Evolutionary conservation across 1,140 invertebrate species (phyloP), one percentile per base, ranked within the genome.

Genomic region (Drosophila sechellia): DNA sequence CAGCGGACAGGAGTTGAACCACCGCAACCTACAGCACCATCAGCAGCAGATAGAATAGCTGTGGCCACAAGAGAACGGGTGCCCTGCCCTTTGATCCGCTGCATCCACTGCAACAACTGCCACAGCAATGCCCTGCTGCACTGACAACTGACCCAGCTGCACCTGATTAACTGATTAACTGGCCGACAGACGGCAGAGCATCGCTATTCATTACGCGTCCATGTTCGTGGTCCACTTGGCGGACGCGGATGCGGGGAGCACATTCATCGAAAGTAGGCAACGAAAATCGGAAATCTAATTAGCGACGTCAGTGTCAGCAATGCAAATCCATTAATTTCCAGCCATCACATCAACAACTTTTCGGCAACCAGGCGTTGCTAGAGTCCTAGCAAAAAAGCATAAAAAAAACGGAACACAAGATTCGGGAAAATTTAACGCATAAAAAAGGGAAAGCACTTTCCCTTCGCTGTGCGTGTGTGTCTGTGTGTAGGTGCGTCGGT

Each of bases 381-480:
- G 35, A 50, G 48, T 22, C 25, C 27, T 10, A 34, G n/a, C 27
- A 8, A 31, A 31, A 22, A 22, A 27, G 2, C 17, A 48, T 27
- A 48, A 48, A 0, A 48, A n/a, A n/a, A 49, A 49, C 1, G 17
- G 5, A 8, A 4, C 11, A 20, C 27, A 13, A 49, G 31, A 72
- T 48, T 54, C 37, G 64, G 43, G 27, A 49, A 61, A 73, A 31
- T 72, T 31, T 31, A 40, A 64, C 59, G 25, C 46, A 52, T 40
- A 49, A 60, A 65, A 61, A 74, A 74, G 52, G 71, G 70, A 74
- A 74, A 74, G 70, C 71, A 71, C 70, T 73, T 39, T 45, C 59
- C 34, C 52, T 52, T 48, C 55, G 45, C 45, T 39, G 37, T 13
- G 37, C 12, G 2, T 39, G 37, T 13, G 37, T 35, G 56, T 73